Evolutionary conservation across 2,797 vertebrate genomes (phyloP).

Genomic region (Myripristis jacobus): DNA sequence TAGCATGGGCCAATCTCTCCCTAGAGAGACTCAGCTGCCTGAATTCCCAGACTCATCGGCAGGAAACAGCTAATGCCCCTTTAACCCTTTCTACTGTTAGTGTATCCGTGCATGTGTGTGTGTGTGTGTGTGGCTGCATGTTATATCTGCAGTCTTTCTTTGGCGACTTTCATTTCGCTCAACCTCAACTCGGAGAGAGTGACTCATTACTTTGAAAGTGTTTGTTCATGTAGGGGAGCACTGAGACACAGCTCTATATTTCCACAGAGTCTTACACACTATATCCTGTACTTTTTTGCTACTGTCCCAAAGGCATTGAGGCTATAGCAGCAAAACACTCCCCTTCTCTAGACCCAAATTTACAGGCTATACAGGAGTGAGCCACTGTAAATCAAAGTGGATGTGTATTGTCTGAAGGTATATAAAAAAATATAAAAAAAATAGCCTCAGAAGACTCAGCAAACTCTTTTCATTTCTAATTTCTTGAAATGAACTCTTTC

Average conservation of each 20-base stretch:
- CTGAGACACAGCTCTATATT: conserved; percentile 43
- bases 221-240: conserved; percentile 53
- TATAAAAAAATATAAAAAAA: conserved; percentile 27
- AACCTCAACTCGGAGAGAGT: conserved; percentile 69
- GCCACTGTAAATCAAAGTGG: conserved; percentile 60
- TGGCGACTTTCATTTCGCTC: conserved; percentile 30
- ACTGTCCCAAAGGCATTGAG: conserved; percentile 26
- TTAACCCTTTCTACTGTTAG: conserved; percentile 57
- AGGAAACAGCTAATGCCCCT: conserved; percentile 69
- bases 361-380: conserved; percentile 16
- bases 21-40: conserved; percentile 47
- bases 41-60: conserved; percentile 58
- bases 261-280: conserved; percentile 2
- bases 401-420: conserved; percentile 36
- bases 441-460: conserved; percentile 34
- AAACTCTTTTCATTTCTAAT: conserved; percentile 39
- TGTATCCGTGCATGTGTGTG: conserved; percentile 20
- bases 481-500: conserved; percentile 65
- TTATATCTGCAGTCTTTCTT: conserved; percentile 9
- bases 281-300: conserved; percentile 21
- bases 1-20: conserved; percentile 39
- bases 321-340: conserved; percentile 26
- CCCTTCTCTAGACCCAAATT: conserved; percentile 19
- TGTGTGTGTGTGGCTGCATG: conserved; percentile 2
- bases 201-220: conserved; percentile 66